Percentiles rank a stretch among this genome's conserved stretches.
Evolutionary conservation across 2,888 invertebrate species (phyloP).

Genomic region (Pristionchus fissidentatus): DNA sequence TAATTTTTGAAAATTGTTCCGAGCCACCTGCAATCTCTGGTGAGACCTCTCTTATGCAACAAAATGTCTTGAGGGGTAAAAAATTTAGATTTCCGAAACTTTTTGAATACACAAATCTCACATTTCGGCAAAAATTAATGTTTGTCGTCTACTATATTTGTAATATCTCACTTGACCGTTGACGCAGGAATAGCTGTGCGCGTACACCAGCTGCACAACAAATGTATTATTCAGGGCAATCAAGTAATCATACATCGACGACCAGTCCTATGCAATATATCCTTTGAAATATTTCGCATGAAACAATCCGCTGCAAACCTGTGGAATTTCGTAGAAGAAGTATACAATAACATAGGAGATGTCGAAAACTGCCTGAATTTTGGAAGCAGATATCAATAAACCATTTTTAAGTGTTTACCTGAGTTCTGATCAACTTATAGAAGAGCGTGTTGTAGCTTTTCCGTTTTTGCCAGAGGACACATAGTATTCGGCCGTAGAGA

Average conservation of each 20-base stretch:
- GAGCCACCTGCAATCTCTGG: no score
- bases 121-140: no score
- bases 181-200: not conserved
- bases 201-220: conserved; percentile 9
- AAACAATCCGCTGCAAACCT: no score
- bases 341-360: conserved; percentile 13
- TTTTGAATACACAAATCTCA: not conserved
- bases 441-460: not conserved
- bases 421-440: conserved; percentile 20
- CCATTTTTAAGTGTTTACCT: no score
- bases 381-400: not conserved
- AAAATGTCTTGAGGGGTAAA: no score
- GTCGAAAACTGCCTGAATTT: not conserved
- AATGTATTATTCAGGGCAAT: not conserved
- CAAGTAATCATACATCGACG: not conserved
- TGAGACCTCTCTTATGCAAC: no score
- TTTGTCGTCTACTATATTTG: not conserved
- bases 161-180: not conserved
- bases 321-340: conserved; percentile 4
- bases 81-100: no score
- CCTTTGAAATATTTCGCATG: no score
- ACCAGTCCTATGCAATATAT: not conserved
- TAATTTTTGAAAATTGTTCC: no score
- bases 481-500: not conserved
- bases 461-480: not conserved